These are phyloP conservation scores for Microctenopoma steveboyesi DNA, from an alignment of 2,797 vertebrate genomes.

Conservation along the genomic window DNA sequence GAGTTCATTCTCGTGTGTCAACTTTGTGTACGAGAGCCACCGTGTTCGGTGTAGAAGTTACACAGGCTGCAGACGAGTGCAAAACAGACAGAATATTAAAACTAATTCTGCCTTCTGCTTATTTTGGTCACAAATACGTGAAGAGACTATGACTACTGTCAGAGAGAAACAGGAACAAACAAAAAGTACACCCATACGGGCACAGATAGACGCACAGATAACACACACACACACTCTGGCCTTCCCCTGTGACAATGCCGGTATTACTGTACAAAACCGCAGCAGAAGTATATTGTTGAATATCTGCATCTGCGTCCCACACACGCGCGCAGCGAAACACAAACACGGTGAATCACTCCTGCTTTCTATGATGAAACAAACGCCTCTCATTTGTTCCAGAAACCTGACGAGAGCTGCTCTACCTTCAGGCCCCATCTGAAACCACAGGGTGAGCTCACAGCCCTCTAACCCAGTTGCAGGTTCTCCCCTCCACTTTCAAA, in stretches of 20 bases:
- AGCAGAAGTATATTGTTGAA: constrained; percentile 19
- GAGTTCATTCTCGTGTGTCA: too few relatives aligned
- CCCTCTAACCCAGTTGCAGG: constrained; percentile 47
- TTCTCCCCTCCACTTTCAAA: constrained; percentile 17
- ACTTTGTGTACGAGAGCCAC: too few relatives aligned
- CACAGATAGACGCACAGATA: constrained; percentile 2
- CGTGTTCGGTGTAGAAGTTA: too few relatives aligned
- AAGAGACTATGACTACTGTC: too few relatives aligned
- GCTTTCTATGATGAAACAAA: constrained; percentile 55
- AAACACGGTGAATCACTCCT: constrained; percentile 63
- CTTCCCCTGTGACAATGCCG: constrained; percentile 36
- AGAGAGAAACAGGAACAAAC: constrained; percentile 1
- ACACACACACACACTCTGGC: constrained; percentile 7
- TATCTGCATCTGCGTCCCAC: constrained; percentile 30
- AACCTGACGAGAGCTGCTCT: constrained; percentile 28
- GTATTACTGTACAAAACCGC: constrained; percentile 42
- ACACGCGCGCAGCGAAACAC: constrained; percentile 35
- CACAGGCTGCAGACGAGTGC: too few relatives aligned
- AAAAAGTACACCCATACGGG: neutral
- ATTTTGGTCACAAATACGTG: neutral
- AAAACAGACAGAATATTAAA: neutral
- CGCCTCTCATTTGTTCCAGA: constrained; percentile 73
- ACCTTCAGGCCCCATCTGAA: constrained; percentile 19
- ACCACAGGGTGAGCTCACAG: constrained; percentile 29
- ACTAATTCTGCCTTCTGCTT: neutral